phyloP scores from a whole-genome alignment of 2,797 vertebrate species.

The Pantherophis vulpinus region DNA sequence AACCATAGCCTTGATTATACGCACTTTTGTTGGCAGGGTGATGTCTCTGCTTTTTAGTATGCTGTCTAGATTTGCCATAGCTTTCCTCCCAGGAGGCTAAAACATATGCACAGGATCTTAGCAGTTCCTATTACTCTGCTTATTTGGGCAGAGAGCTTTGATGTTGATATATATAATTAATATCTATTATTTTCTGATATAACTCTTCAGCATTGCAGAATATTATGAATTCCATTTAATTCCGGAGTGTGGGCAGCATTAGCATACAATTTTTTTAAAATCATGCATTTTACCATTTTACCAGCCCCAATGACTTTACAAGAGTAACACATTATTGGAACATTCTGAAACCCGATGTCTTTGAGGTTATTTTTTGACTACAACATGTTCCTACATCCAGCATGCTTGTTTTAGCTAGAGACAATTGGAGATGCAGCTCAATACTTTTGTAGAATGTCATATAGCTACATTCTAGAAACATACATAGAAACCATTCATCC shows the following conservation, averaged over 20 bases:
- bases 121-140: not conserved
- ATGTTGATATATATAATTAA: not conserved
- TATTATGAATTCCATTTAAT: conserved; percentile 1
- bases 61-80: too few species aligned
- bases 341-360: not conserved
- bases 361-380: not conserved
- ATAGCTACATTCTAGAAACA: not conserved
- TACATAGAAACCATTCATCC: conserved; percentile 18
- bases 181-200: conserved; percentile 8
- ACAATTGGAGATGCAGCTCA: not conserved
- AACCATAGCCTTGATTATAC: too few species aligned
- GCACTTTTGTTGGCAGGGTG: too few species aligned
- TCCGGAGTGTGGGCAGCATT: not conserved
- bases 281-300: not conserved
- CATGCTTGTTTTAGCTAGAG: not conserved
- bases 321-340: not conserved
- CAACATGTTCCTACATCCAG: not conserved
- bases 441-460: not conserved
- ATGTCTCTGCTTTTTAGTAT: too few species aligned
- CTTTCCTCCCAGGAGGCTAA: too few species aligned
- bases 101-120: not conserved
- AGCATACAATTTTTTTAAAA: not conserved
- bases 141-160: not conserved
- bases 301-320: not conserved
- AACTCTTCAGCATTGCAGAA: conserved; percentile 17